A percentile compares a stretch with the other conserved stretches of the same genome.
Evolutionary conservation across 2,888 invertebrate genomes (phyloP).

Genomic region (Andrena camellia): DNA sequence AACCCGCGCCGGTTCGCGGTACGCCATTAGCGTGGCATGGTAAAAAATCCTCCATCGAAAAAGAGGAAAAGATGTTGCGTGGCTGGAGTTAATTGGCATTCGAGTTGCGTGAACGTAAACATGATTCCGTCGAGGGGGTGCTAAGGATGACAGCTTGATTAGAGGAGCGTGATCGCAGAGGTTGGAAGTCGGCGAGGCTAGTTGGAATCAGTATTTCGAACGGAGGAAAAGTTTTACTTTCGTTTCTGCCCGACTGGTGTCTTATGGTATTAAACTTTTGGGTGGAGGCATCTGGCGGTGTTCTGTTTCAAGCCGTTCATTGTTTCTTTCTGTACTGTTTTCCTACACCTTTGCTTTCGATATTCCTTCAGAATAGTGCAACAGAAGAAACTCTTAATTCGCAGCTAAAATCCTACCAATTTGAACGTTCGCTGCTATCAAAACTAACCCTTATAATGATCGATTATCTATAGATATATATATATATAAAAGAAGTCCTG

Average conservation of each 20-base stretch:
- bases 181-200: conserved; percentile 10
- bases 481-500: too few relatives aligned
- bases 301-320: too few relatives aligned
- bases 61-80: conserved; percentile 13
- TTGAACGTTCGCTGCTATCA: too few relatives aligned
- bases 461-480: too few relatives aligned
- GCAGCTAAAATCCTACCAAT: too few relatives aligned
- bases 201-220: conserved; percentile 4
- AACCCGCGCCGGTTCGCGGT: conserved; percentile 19
- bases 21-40: conserved; percentile 31
- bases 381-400: too few relatives aligned
- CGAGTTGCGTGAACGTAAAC: conserved; percentile 26
- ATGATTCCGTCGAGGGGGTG: conserved; percentile 16
- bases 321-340: too few relatives aligned
- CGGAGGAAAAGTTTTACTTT: not conserved
- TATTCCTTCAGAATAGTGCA: too few relatives aligned
- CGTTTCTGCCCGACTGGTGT: not conserved
- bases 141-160: conserved; percentile 41
- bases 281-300: too few relatives aligned
- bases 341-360: too few relatives aligned
- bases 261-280: not conserved
- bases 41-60: conserved; percentile 13
- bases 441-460: too few relatives aligned
- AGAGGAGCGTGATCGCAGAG: conserved; percentile 14
- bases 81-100: conserved; percentile 47